These are phyloP conservation scores for Cheilosia vulpina DNA, from an alignment of 2,888 invertebrate genomes.

Conservation along the genomic window DNA sequence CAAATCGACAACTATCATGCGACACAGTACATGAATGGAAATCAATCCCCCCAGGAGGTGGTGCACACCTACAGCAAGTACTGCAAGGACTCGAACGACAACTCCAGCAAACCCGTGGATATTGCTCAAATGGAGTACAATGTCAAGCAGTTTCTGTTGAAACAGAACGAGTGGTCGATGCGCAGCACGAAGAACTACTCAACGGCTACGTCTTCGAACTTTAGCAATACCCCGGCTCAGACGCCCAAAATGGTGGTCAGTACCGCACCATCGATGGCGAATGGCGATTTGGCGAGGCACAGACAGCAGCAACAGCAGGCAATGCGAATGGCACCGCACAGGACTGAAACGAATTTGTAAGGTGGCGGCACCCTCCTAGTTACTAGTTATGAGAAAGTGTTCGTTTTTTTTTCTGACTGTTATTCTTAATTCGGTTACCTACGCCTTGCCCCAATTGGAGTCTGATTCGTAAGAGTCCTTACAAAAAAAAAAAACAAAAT, in stretches of 20 bases:
- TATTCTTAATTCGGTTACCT: constrained; percentile 39
- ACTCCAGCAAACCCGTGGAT: constrained; percentile 84
- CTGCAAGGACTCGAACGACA: constrained; percentile 81
- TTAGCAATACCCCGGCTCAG: constrained; percentile 63
- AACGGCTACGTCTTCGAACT: constrained; percentile 63
- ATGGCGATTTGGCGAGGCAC: constrained; percentile 56
- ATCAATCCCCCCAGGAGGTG: constrained; percentile 79
- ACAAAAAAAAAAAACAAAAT: constrained; percentile 3
- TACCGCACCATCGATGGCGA: constrained; percentile 32
- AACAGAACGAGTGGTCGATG: constrained; percentile 84
- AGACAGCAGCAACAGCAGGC: constrained; percentile 48
- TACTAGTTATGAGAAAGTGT: not conserved
- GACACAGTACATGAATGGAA: constrained; percentile 46
- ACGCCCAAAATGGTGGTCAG: constrained; percentile 35
- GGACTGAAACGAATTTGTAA: constrained; percentile 84
- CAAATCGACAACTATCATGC: constrained; percentile 40
- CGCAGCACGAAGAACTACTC: constrained; percentile 76
- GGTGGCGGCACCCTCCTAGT: not conserved
- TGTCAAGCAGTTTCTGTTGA: constrained; percentile 89
- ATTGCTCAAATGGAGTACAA: constrained; percentile 91
- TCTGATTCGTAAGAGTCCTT: constrained; percentile 28
- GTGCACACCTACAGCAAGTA: constrained; percentile 82
- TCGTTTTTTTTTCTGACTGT: constrained; percentile 26
- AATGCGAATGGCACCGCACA: constrained; percentile 79
- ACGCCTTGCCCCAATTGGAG: constrained; percentile 42